Evolutionary conservation across 2,113 vertebrate genomes (phyloP).

Genomic region (Dinomys branickii): DNA sequence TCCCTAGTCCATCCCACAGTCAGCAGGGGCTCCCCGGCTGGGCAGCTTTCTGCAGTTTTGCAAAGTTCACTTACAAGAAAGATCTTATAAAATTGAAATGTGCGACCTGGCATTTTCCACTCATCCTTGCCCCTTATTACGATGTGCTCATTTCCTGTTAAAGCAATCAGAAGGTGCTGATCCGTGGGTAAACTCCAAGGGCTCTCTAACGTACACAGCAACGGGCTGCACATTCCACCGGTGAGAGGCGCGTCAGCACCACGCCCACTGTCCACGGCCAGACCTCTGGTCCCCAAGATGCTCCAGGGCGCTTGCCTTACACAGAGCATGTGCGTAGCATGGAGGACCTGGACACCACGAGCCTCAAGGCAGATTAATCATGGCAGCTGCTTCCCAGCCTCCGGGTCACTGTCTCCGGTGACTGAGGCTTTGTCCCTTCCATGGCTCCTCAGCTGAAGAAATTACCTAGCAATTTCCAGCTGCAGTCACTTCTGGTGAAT

Average conservation of each 20-base stretch:
- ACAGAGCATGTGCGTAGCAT: background rate
- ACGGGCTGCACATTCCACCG: background rate
- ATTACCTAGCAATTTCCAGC: background rate
- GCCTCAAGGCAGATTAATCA: background rate
- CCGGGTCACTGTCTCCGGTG: background rate
- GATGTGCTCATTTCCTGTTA: slow-evolving; percentile 3
- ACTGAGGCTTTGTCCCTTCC: background rate
- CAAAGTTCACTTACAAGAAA: background rate
- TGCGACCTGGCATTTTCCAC: background rate
- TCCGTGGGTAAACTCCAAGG: background rate
- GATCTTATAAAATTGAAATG: background rate
- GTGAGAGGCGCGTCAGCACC: background rate
- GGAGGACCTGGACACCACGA: too few species aligned
- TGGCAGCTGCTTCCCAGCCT: background rate
- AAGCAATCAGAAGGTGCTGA: background rate
- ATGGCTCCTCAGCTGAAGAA: background rate
- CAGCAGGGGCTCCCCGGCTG: background rate
- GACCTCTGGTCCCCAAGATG: background rate
- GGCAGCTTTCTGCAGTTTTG: background rate
- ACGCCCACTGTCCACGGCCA: background rate
- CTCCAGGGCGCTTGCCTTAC: background rate
- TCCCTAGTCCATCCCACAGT: background rate
- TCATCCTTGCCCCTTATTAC: background rate
- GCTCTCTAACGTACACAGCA: background rate
- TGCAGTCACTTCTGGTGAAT: background rate